phyloP scores from a whole-genome alignment of 2,797 vertebrate species.

The Cyprinodon diabolis region DNA sequence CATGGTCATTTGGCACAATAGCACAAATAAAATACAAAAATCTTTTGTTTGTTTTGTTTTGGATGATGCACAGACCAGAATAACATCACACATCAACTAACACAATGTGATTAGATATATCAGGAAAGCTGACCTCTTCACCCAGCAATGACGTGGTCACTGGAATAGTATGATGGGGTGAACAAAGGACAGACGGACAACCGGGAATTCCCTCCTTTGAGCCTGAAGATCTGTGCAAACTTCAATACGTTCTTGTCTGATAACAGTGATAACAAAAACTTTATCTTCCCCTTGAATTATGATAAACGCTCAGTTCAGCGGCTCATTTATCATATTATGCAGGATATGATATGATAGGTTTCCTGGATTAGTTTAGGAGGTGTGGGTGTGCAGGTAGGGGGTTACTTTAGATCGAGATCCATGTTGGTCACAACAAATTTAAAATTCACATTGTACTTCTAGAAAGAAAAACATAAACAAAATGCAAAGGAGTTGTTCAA shows the following conservation, averaged over 20 bases:
- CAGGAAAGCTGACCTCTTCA: constrained; percentile 11
- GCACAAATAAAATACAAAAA: constrained; percentile 12
- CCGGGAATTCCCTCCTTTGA: constrained; percentile 11
- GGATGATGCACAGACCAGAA: constrained; percentile 17
- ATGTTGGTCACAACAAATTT: constrained; percentile 22
- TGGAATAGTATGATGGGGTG: not conserved
- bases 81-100: constrained; percentile 30
- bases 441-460: constrained; percentile 14
- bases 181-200: constrained; percentile 18
- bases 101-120: constrained; percentile 12
- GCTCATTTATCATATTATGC: constrained; percentile 7
- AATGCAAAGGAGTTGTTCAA: not conserved
- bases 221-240: constrained; percentile 1
- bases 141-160: constrained; percentile 1
- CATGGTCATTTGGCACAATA: constrained; percentile 3
- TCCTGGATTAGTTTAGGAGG: constrained; percentile 6
- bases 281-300: constrained; percentile 29
- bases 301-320: constrained; percentile 9
- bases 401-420: constrained; percentile 26
- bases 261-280: constrained; percentile 10
- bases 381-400: not conserved
- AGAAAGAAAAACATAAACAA: constrained; percentile 9
- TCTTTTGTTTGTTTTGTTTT: constrained; percentile 2
- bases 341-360: constrained; percentile 13
- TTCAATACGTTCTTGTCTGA: constrained; percentile 5